These are phyloP conservation scores for Megaleporinus macrocephalus DNA, from an alignment of 2,113 vertebrate species.

Conservation along the genomic window DNA sequence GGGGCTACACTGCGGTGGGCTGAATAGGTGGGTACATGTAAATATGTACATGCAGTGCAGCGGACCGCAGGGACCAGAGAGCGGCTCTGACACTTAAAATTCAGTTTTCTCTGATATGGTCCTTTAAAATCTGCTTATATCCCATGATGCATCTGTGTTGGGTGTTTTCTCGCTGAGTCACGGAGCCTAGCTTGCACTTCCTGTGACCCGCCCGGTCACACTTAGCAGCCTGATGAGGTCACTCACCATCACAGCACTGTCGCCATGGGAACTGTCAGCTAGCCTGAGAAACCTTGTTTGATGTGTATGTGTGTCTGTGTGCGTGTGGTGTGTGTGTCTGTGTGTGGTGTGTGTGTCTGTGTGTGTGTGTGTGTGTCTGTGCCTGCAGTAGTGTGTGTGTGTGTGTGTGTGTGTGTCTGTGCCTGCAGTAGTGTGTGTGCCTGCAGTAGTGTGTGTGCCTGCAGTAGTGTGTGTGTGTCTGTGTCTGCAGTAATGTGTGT, in stretches of 20 bases:
- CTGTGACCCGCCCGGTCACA: neutral
- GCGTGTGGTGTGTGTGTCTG: neutral
- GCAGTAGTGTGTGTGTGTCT: no score
- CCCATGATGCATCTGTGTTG: neutral
- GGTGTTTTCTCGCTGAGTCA: neutral
- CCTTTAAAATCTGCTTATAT: neutral
- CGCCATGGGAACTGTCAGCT: neutral
- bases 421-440: neutral
- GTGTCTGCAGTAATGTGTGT: no score
- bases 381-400: no score
- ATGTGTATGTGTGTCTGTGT: neutral
- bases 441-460: no score
- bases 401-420: neutral
- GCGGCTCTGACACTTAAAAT: no score
- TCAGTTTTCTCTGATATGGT: no score
- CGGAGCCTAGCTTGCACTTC: neutral
- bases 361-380: no score
- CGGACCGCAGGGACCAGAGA: no score
- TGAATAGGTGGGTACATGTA: no score
- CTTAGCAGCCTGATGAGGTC: neutral
- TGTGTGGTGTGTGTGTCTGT: no score
- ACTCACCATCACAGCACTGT: neutral
- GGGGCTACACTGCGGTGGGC: neutral
- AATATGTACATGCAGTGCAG: no score
- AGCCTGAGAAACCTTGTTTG: neutral